Evolutionary conservation across 1,140 invertebrate species (phyloP).

Genomic region (Euura saliciscinereae): DNA sequence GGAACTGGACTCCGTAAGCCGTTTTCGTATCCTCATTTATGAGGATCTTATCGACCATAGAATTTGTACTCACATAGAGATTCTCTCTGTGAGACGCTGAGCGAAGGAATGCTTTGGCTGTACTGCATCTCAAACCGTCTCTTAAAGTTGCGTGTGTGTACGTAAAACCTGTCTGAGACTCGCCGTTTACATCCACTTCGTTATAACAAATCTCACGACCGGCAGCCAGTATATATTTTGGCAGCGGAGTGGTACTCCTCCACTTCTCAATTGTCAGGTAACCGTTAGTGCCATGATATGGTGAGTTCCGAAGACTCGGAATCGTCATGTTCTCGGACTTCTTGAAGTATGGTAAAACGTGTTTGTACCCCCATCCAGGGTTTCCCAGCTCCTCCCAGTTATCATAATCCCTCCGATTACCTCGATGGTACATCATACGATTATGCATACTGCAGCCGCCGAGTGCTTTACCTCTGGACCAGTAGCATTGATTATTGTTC

Average conservation of each 20-base stretch:
- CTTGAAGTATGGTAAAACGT: slow-evolving; percentile 62
- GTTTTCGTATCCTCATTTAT: slow-evolving; percentile 62
- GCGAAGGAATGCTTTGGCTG: slow-evolving; percentile 80
- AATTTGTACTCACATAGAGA: slow-evolving; percentile 72
- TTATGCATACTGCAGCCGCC: slow-evolving; percentile 70
- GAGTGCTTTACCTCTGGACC: slow-evolving; percentile 57
- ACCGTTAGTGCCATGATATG: slow-evolving; percentile 74
- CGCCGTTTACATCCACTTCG: slow-evolving; percentile 76
- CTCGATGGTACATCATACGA: slow-evolving; percentile 70
- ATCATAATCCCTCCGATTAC: slow-evolving; percentile 70
- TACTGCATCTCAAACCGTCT: slow-evolving; percentile 83
- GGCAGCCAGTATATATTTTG: slow-evolving; percentile 70
- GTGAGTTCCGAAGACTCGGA: slow-evolving; percentile 56
- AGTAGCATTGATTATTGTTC: slow-evolving; percentile 45
- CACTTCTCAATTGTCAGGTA: slow-evolving; percentile 67
- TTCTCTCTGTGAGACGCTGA: slow-evolving; percentile 73
- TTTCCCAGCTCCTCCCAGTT: slow-evolving; percentile 68
- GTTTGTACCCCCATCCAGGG: slow-evolving; percentile 65
- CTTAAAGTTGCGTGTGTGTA: slow-evolving; percentile 78
- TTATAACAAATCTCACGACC: slow-evolving; percentile 74
- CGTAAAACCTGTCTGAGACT: slow-evolving; percentile 74
- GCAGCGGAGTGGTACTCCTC: slow-evolving; percentile 66
- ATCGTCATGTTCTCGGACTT: slow-evolving; percentile 49
- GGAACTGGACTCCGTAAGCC: slow-evolving; percentile 70
- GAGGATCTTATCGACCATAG: slow-evolving; percentile 69